These are phyloP conservation scores for Zygogramma bicolorata DNA, from an alignment of 2,888 invertebrate genomes.

Conservation along the genomic window DNA sequence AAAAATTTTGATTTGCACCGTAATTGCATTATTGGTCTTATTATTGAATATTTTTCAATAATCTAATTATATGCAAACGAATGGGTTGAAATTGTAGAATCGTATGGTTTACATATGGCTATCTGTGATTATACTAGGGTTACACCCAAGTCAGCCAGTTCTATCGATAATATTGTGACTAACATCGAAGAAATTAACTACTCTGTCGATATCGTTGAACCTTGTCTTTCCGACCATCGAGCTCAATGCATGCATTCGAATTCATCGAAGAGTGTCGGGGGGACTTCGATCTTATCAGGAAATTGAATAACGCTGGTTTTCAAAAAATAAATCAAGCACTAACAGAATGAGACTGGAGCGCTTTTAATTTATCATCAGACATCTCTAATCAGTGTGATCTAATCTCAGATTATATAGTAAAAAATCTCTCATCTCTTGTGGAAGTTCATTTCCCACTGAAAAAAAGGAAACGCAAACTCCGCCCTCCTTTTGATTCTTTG, in stretches of 20 bases:
- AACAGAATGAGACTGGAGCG: not conserved
- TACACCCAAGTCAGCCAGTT: not conserved
- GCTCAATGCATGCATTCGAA: not conserved
- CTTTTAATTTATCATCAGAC: not conserved
- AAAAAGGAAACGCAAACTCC: not conserved
- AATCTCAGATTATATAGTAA: not conserved
- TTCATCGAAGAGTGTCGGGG: not conserved
- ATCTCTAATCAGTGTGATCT: not conserved
- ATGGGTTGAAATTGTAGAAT: not conserved
- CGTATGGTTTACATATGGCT: not conserved
- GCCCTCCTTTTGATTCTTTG: not conserved
- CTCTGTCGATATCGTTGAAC: too few relatives aligned
- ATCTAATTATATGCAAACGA: not conserved
- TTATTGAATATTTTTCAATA: too few relatives aligned
- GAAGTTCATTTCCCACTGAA: not conserved
- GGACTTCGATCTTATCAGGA: not conserved
- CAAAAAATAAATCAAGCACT: not conserved
- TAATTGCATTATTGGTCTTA: too few relatives aligned
- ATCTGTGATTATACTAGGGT: constrained; percentile 2
- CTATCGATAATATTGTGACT: not conserved
- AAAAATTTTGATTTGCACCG: too few relatives aligned
- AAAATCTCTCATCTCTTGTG: not conserved
- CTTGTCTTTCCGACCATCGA: not conserved
- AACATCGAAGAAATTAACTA: not conserved
- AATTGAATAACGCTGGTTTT: not conserved